These are phyloP conservation scores for Cheirogaleus major DNA, from an alignment of 2,797 vertebrate species.

Conservation along the genomic window DNA sequence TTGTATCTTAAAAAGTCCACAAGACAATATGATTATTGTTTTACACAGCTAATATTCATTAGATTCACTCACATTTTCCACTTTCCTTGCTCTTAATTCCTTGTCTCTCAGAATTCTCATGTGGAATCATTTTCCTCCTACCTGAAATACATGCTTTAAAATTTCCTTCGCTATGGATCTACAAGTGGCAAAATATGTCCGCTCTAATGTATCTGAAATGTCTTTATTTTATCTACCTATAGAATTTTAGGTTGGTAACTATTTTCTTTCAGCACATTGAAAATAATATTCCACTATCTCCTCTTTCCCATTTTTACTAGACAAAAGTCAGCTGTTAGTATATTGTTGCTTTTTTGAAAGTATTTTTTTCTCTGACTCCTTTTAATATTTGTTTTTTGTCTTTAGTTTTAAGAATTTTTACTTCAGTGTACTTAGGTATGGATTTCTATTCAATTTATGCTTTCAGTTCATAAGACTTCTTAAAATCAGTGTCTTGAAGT, in stretches of 20 bases:
- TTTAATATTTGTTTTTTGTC: conserved; percentile 26
- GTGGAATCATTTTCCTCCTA: background rate
- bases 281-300: background rate
- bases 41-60: background rate
- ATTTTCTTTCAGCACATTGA: background rate
- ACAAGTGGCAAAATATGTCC: background rate
- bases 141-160: conserved; percentile 18
- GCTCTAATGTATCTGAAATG: background rate
- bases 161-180: conserved; percentile 25
- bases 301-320: background rate
- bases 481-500: background rate
- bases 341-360: conserved; percentile 13
- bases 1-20: background rate
- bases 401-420: background rate
- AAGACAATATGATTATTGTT: background rate
- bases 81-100: background rate
- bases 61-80: background rate
- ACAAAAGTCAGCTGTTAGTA: background rate
- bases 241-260: background rate
- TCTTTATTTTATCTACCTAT: background rate
- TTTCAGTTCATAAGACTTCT: background rate
- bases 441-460: conserved; percentile 18
- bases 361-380: conserved; percentile 12
- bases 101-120: background rate
- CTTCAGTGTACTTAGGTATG: background rate